Base-by-base conservation (phyloP, 2,888 invertebrate genomes). In the Neoaliturus tenellus region DNA sequence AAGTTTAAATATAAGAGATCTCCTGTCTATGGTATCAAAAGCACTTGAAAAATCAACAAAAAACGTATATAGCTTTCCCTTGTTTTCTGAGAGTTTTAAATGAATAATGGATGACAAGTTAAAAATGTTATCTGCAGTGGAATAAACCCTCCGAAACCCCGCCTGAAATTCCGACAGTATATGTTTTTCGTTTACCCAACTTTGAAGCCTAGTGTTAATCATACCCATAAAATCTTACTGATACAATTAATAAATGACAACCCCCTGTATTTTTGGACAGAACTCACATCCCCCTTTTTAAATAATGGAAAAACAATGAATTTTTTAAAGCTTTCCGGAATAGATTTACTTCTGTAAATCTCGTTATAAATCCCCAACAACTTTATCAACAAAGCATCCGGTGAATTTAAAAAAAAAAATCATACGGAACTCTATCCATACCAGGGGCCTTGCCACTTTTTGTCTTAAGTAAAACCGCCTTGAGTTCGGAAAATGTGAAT, bases 81-180 rank as follows among this genome's bases (percentile, higher is more conserved):
- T 17, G 20, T 35, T 81, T 1, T 20, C 41, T 28, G 23, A 51
- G 0, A 80, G 10, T 10, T 35, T 10, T 14, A 81, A 20, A 5
- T 35, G 33, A 17, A 81, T 31, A 4, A 81, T 23, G 20, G 20
- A 28, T 28, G 39, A 20, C 20, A 81, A 39, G n/a, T 33, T 81
- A 12, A 58, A 62, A 39, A 81, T 55, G 48, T 84, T 44, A 14
- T 69, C 25, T 33, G 31, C 25, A 2, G 12, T 84, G 44, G 84
- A 75, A 35, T 41, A 85, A 62, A 67, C 48, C 31, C 73, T 69
- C 17, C 86, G 81, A 35, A 85, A 86, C 14, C 87, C 86, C 6
- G 84, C 86, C 71, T 87, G 85, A n/a, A 80, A 84, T 82, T 87
- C 87, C 12, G 41, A 84, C 10, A 86, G 33, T 23, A 85, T 82